Conservation (phyloP, 2,888 invertebrate genomes). For the Drosophila rubida region DNA sequence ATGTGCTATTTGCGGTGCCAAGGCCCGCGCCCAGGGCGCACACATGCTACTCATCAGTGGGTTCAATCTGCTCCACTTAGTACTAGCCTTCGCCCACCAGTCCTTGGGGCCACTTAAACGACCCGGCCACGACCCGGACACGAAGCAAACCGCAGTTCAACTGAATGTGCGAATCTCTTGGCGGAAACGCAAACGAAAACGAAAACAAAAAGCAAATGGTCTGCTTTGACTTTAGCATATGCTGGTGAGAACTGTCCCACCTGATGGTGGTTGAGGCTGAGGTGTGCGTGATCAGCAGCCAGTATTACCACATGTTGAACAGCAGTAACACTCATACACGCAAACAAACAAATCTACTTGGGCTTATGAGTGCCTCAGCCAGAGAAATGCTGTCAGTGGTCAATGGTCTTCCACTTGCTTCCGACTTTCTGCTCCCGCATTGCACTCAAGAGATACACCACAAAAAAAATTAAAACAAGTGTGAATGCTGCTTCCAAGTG, state of each 20-base stretch:
- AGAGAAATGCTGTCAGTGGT: conserved; percentile 24
- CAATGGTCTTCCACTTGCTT: conserved; percentile 22
- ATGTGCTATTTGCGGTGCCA: conserved; percentile 10
- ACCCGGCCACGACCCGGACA: conserved; percentile 9
- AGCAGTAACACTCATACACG: conserved; percentile 41
- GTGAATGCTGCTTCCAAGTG: background rate
- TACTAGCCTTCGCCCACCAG: conserved; percentile 7
- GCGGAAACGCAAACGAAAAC: conserved; percentile 1
- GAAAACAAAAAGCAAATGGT: conserved; percentile 2
- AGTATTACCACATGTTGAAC: conserved; percentile 60
- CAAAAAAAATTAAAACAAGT: conserved; percentile 9
- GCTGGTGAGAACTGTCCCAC: conserved; percentile 2
- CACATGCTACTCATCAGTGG: conserved; percentile 21
- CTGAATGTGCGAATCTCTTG: conserved; percentile 3
- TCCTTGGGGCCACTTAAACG: conserved; percentile 31
- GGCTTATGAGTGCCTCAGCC: conserved; percentile 11
- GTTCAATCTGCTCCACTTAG: conserved; percentile 37
- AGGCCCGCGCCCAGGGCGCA: background rate
- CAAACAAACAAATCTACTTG: conserved; percentile 14
- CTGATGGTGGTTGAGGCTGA: conserved; percentile 11
- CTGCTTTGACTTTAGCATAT: conserved; percentile 1
- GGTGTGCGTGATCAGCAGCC: conserved; percentile 37
- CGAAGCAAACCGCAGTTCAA: conserved; percentile 12
- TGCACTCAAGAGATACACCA: conserved; percentile 26
- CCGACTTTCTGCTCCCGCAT: conserved; percentile 6